Evolutionary conservation across 2,888 invertebrate genomes (phyloP), one percentile per base, ranked within the genome.

Genomic region (Acheta domesticus): DNA sequence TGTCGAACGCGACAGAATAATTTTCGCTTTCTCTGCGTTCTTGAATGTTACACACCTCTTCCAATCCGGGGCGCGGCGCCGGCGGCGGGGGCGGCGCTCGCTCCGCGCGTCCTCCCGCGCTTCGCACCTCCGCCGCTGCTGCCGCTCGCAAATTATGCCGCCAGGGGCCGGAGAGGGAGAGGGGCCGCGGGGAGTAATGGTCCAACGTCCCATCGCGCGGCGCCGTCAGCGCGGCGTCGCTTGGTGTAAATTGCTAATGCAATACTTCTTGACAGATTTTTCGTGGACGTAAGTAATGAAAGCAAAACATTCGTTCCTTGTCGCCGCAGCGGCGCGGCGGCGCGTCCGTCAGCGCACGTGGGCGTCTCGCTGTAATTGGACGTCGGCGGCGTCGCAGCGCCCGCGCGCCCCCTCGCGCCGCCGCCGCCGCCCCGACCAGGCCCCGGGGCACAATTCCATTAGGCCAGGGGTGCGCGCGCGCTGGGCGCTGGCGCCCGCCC

Each of bases 1-100:
- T 62, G 62, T 62, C 62, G 62, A 62, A 62, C 62, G 62, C 62
- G 62, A 62, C 62, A 62, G 62, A 62, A 62, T 62, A 62, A 62
- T 62, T 62, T 62, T 62, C 62, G 62, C 62, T 62, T 62, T 62
- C 14, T 62, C 62, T 62, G 62, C 62, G 62, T 62, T 62, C 62
- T 62, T 62, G 62, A n/a, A 62, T 62, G 62, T 14, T 62, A 62
- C 62, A 62, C 16, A 62, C 62, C 62, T 62, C 62, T 62, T 62
- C 62, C 62, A 62, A 62, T 62, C 62, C 62, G 62, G n/a, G 36
- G 36, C 36, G 8, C 8, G 36, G 36, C 1, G 36, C 36, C 8
- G 36, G 36, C 5, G 36, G 36, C 0, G 36, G 36, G 36, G 8
- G 36, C 8, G 36, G 36, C 5, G 36, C 36, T 36, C 36, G 36